These are phyloP conservation scores for Tetramorium simillimum DNA, from an alignment of 1,140 invertebrate genomes.

Conservation along the genomic window DNA sequence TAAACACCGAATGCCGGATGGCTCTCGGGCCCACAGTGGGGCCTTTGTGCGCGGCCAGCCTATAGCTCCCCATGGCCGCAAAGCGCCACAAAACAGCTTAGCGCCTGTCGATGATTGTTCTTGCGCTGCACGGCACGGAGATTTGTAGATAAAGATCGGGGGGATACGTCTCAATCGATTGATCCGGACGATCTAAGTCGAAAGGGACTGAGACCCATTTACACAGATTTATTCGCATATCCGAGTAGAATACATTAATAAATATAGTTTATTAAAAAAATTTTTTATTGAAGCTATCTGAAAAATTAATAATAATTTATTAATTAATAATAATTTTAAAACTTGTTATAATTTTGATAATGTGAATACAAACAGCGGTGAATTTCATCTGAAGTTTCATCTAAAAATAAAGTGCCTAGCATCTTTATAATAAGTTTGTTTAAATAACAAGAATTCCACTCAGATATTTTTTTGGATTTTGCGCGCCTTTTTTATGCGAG, in stretches of 20 bases:
- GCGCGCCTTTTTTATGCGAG: slow-evolving; percentile 10
- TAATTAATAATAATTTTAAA: neutral
- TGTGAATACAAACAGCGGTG: neutral
- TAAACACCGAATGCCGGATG: slow-evolving; percentile 77
- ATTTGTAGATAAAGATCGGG: slow-evolving; percentile 55
- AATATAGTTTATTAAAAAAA: neutral
- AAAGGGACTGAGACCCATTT: slow-evolving; percentile 30
- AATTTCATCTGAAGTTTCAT: neutral
- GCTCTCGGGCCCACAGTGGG: slow-evolving; percentile 68
- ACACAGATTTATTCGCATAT: neutral
- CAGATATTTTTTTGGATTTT: neutral
- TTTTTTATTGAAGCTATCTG: neutral
- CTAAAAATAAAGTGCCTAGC: neutral
- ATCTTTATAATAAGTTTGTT: slow-evolving; percentile 30
- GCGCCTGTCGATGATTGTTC: slow-evolving; percentile 61
- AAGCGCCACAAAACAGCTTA: slow-evolving; percentile 65
- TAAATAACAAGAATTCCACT: slow-evolving; percentile 33
- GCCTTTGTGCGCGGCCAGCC: slow-evolving; percentile 71
- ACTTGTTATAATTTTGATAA: neutral
- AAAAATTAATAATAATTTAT: neutral
- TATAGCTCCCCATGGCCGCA: neutral
- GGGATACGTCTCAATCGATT: slow-evolving; percentile 21
- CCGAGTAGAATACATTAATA: neutral
- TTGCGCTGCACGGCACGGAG: neutral
- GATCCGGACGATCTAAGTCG: neutral